Percentiles rank a stretch among this genome's conserved stretches.
Evolutionary conservation across 2,797 vertebrate genomes (phyloP).

Genomic region (Eutrigla gurnardus): DNA sequence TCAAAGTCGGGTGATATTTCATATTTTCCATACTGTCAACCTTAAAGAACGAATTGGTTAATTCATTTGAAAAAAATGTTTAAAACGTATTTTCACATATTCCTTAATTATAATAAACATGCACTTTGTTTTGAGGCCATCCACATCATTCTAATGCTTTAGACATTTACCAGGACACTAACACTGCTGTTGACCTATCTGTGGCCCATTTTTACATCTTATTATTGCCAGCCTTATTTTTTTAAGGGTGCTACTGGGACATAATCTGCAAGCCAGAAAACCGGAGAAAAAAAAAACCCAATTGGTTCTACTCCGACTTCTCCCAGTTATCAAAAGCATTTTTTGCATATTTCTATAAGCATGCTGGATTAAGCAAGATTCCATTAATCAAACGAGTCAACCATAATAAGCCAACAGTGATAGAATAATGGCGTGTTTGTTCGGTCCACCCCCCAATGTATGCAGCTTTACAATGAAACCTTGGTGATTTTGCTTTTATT

Average conservation of each 20-base stretch:
- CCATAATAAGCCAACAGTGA: conserved; percentile 25
- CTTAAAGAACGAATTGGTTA: neutral
- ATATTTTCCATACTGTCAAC: neutral
- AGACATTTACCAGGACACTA: neutral
- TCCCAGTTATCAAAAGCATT: conserved; percentile 18
- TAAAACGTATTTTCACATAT: neutral
- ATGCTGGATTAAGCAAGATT: conserved; percentile 6
- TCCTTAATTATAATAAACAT: too few relatives aligned
- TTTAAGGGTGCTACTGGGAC: neutral
- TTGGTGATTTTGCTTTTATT: conserved; percentile 15
- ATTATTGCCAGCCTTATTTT: neutral
- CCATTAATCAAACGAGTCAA: conserved; percentile 14
- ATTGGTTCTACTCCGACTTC: neutral
- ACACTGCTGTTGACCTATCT: neutral
- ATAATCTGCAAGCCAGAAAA: neutral
- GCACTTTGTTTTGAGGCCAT: neutral
- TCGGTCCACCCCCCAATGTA: neutral
- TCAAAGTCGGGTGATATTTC: neutral
- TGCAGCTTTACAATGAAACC: neutral
- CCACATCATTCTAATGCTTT: neutral
- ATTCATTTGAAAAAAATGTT: too few relatives aligned
- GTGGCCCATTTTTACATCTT: neutral
- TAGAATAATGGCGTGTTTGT: conserved; percentile 24
- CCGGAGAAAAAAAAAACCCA: neutral
- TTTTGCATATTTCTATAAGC: conserved; percentile 18